Percentiles rank a stretch among this genome's conserved stretches.
Evolutionary conservation across 2,113 vertebrate species (phyloP).

Genomic region (Melanerpes aurifrons): DNA sequence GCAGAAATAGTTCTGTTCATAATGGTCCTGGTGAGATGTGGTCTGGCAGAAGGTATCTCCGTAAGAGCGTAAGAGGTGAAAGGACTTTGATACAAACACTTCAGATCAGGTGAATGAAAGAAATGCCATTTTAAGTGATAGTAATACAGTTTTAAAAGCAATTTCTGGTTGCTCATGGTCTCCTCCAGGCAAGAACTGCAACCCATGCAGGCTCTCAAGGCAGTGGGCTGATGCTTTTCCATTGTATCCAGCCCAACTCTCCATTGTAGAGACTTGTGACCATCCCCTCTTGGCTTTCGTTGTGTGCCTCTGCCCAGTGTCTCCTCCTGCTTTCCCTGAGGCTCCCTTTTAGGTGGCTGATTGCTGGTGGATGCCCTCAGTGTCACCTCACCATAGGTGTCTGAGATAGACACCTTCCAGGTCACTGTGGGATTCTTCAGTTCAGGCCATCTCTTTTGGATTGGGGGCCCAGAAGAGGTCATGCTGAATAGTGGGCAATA

Average conservation of each 20-base stretch:
- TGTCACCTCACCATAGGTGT: too few species aligned
- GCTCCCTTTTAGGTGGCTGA: not conserved
- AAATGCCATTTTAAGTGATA: accelerated
- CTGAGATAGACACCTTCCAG: not conserved
- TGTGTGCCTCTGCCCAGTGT: not conserved
- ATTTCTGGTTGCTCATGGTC: not conserved
- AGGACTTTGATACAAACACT: not conserved
- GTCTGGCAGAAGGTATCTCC: not conserved
- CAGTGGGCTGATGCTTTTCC: too few species aligned
- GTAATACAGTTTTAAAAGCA: too few species aligned
- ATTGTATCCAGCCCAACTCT: accelerated
- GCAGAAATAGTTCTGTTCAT: not conserved
- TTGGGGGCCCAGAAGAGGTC: not conserved
- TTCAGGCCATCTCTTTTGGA: not conserved
- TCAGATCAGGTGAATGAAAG: not conserved
- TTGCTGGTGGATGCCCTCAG: not conserved
- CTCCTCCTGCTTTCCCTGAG: not conserved
- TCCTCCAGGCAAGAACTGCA: not conserved
- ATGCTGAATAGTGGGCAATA: accelerated
- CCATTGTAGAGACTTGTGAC: too few species aligned
- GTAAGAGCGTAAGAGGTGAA: not conserved
- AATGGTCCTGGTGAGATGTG: not conserved
- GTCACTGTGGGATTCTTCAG: accelerated
- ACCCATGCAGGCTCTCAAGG: accelerated
- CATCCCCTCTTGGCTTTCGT: not conserved